These are phyloP conservation scores for Halcyon chelicuti DNA, from an alignment of 2,797 vertebrate species.

Conservation along the genomic window DNA sequence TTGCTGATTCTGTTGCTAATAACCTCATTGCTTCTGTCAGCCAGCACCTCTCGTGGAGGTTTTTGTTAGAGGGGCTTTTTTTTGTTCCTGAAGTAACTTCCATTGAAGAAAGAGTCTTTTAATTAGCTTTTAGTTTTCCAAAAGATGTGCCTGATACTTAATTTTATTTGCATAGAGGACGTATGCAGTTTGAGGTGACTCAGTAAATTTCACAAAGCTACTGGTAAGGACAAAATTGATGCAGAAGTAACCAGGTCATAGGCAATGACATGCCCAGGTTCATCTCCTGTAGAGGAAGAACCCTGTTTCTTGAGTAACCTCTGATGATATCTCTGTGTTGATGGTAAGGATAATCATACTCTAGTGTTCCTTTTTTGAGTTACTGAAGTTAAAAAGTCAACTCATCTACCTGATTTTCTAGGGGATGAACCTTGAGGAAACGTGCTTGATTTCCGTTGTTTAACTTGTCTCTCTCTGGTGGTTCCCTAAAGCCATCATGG, in stretches of 20 bases:
- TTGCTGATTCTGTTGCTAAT: slow-evolving; percentile 71
- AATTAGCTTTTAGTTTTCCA: slow-evolving; percentile 44
- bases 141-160: neutral
- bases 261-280: neutral
- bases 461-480: neutral
- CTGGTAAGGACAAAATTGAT: neutral
- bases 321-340: neutral
- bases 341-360: neutral
- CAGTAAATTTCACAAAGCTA: neutral
- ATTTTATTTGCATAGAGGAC: neutral
- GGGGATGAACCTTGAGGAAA: neutral
- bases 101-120: neutral
- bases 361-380: neutral
- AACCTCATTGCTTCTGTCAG: slow-evolving; percentile 74
- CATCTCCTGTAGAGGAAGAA: neutral
- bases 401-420: neutral
- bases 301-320: neutral
- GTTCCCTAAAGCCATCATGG: neutral
- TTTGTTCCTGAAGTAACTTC: slow-evolving; percentile 16
- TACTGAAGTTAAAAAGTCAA: neutral
- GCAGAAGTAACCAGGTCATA: neutral
- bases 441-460: neutral
- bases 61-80: neutral
- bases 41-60: neutral
- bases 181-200: neutral